These are phyloP conservation scores for Danio tinwini DNA, from an alignment of 2,797 vertebrate genomes.

Conservation along the genomic window DNA sequence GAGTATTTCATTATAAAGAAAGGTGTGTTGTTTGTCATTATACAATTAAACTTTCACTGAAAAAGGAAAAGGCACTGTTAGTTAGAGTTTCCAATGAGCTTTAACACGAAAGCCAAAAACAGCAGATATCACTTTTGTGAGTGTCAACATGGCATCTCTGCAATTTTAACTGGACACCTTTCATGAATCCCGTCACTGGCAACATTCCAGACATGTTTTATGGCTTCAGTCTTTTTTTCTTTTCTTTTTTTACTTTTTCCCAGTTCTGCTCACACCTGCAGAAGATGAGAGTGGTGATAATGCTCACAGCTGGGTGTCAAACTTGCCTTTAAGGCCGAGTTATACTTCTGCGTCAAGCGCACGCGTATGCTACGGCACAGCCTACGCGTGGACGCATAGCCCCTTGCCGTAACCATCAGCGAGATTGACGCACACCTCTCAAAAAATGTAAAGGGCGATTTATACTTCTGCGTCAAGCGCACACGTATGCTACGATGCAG, in stretches of 20 bases:
- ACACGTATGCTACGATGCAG: no score
- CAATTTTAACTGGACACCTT: slow-evolving; percentile 57
- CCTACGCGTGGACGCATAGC: no score
- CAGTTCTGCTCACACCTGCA: slow-evolving; percentile 46
- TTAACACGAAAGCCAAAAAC: neutral
- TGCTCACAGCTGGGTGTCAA: slow-evolving; percentile 51
- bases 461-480: no score
- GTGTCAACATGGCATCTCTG: slow-evolving; percentile 62
- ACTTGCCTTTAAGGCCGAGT: slow-evolving; percentile 9
- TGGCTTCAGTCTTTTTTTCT: slow-evolving; percentile 21
- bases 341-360: no score
- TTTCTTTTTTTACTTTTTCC: slow-evolving; percentile 15
- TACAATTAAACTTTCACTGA: neutral
- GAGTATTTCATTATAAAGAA: neutral
- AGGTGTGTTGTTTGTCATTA: slow-evolving; percentile 8
- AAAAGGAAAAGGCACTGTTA: neutral
- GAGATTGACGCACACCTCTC: no score
- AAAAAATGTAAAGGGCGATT: no score
- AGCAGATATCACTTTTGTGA: slow-evolving; percentile 49
- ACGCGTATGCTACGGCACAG: no score
- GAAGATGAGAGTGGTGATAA: neutral
- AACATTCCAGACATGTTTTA: slow-evolving; percentile 62
- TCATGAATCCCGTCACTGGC: slow-evolving; percentile 65
- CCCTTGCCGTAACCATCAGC: no score
- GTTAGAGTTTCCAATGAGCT: neutral